These are phyloP conservation scores for Hippocampus comes DNA, from an alignment of 2,113 vertebrate species.

Conservation along the genomic window DNA sequence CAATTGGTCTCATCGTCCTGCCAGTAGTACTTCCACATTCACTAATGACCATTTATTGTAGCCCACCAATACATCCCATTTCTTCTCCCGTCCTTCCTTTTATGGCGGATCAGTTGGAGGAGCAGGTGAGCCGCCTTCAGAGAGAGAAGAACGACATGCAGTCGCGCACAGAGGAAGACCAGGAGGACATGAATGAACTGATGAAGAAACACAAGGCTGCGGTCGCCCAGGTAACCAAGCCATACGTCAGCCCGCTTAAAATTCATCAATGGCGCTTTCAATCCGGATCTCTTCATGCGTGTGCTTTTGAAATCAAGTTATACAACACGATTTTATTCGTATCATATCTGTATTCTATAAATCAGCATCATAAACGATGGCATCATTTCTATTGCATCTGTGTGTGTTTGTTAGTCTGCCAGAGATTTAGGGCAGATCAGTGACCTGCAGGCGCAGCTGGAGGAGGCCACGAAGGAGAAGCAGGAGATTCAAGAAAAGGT, in stretches of 20 bases:
- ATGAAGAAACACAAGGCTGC: conserved; percentile 98
- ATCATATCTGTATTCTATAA: background rate
- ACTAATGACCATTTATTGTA: conserved; percentile 65
- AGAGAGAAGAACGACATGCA: conserved; percentile 95
- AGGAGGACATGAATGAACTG: conserved; percentile 97
- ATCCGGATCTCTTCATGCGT: background rate
- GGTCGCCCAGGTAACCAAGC: conserved; percentile 83
- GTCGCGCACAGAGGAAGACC: conserved; percentile 94
- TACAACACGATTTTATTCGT: background rate
- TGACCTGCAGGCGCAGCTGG: conserved; percentile 90
- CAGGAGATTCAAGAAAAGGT: conserved; percentile 98
- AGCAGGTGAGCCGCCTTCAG: conserved; percentile 93
- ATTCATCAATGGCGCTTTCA: background rate
- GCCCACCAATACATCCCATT: conserved; percentile 61
- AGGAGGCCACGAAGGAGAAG: conserved; percentile 91
- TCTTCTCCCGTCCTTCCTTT: conserved; percentile 22
- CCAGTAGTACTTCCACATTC: conserved; percentile 54
- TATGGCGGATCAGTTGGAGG: conserved; percentile 81
- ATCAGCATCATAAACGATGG: background rate
- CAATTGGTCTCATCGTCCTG: conserved; percentile 61
- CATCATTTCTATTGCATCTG: conserved; percentile 5
- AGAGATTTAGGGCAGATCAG: conserved; percentile 94
- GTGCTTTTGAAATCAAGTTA: conserved; percentile 28
- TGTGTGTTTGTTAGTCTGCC: conserved; percentile 76
- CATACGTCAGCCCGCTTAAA: background rate